Base-by-base conservation (phyloP, 2,797 vertebrate genomes). In the Pipistrellus pygmaeus region DNA sequence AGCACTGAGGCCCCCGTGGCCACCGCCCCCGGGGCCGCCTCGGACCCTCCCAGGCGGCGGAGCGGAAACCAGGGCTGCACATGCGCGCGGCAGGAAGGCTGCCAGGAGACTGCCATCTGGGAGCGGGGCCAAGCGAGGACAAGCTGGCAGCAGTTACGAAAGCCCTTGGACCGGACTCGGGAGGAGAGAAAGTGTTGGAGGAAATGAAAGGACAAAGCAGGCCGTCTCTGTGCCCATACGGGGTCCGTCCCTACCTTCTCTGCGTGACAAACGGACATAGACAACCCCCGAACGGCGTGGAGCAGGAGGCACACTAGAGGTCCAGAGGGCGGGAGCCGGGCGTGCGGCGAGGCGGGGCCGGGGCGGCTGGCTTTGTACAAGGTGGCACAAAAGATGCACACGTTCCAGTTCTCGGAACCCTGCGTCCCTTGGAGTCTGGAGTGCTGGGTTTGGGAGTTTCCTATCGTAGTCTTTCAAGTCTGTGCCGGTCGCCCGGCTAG, bases 231-330 rank as follows among this genome's bases (percentile, higher is more conserved):
- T 97, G 97, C 96, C 92, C 96, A 94, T 90, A 97, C 96, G 64
- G 86, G 96, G 93, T 97, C 91, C 55, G 95, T 97, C 97, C 87
- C 97, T 97, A 96, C 96, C 98, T 97, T 95, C 97, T 97, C 97
- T 18, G 48, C 83, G 91, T 96, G 97, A 97, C 97, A 96, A 89
- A 98, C 94, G 97, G 95, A 98, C 98, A 98, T 97, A 97, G 98
- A 91, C 97, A 96, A 97, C 94, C 98, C 97, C 97, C 95, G 89
- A 98, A 97, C 96, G 97, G 92, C 95, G 97, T 66, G 89, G 98
- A 97, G 98, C 97, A 97, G 96, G 68, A 98, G 98, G 98, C 97
- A 96, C 94, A 96, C 97, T 96, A 96, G 97, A 97, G 95, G 97
- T 95, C 97, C 90, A 95, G 96, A 93, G 96, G 97, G 97, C 82